Evolutionary conservation across 2,888 invertebrate species (phyloP), one percentile per base, ranked within the genome.

Genomic region (Pardosa pseudoannulata): DNA sequence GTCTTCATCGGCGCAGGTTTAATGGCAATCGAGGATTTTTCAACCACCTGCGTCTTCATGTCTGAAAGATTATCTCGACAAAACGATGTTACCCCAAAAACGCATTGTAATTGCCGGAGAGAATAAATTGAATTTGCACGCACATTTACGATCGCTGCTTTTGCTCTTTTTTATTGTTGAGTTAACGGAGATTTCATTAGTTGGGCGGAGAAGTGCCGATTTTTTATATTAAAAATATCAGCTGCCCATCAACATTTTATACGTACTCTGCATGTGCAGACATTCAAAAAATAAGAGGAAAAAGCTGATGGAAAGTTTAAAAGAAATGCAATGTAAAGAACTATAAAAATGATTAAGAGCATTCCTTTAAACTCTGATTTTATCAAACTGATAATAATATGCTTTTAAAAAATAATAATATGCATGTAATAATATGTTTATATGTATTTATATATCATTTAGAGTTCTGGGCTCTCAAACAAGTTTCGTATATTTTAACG

Each of bases 121-220:
- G 31, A 29, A 71, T 41, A 70, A 82, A 82, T 82, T 82, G 82
- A 82, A 82, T 82, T 82, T 82, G 62, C 82, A 82, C 82, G 82
- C 56, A 56, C 56, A 56, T 56, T 56, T 19, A n/a, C 6, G 41
- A 46, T 16, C 9, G 16, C 16, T 46, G 36, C 46, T 74, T 67
- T 29, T 65, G 28, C n/a, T 65, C n/a, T 0, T n/a, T 65, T 31
- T 11, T 16, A 16, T 19, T 23, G 23, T 56, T 16, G 23, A n/a
- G 23, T 56, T 56, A 56, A 56, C 56, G 56, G 23, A 16, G 56
- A 23, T 56, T 56, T 56, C 23, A 56, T 56, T 56, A 23, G 23
- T 23, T 56, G 56, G 56, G 56, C 2, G 56, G 56, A 56, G 19
- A 56, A 23, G 23, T 56, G 56, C 23, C 56, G 11, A 56, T 56